Evolutionary conservation across 2,797 vertebrate genomes (phyloP), one percentile per base, ranked within the genome.

Genomic region (Macrochelys suwanniensis): DNA sequence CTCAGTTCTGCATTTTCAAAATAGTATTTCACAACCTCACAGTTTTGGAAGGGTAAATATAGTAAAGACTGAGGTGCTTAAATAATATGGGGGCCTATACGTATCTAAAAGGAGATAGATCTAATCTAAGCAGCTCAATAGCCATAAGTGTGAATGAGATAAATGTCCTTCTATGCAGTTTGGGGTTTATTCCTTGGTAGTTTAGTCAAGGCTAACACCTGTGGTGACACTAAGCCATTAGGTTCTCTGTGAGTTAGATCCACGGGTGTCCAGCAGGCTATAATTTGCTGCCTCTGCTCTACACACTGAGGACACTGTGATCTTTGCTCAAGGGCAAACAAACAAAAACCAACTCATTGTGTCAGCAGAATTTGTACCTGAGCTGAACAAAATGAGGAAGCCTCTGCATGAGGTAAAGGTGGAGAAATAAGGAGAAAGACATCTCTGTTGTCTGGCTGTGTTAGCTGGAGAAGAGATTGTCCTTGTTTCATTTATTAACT

Each of bases 101-200:
- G 83, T 87, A 94, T 84, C 91, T 56, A 79, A 94, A 95, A 91
- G 94, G 87, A 96, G 94, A 87, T 96, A 97, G 94, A 96, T 96
- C 95, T 95, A 96, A 85, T 84, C 95, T 90, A 87, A 82, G 87
- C 87, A 96, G 81, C 94, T 93, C 89, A 89, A 95, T 93, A 95
- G 71, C 71, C 17, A 3, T 45, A 89, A 96, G 84, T 1, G 47
- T 87, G 93, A 90, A 94, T 92, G 93, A 89, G 82, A 88, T 87
- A 94, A 85, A 82, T 84, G 71, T 80, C 89, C 94, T 95, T 78
- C 94, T 96, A 94, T 49, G 96, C 79, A 93, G 90, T 68, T 68
- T 68, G 37, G 21, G 95, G 92, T 96, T 93, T 93, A 89, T 88
- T 94, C 89, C 28, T 81, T 81, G 92, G 87, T 91, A 93, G 85